phyloP scores from a whole-genome alignment of 2,113 vertebrate genomes.

The human region DNA sequence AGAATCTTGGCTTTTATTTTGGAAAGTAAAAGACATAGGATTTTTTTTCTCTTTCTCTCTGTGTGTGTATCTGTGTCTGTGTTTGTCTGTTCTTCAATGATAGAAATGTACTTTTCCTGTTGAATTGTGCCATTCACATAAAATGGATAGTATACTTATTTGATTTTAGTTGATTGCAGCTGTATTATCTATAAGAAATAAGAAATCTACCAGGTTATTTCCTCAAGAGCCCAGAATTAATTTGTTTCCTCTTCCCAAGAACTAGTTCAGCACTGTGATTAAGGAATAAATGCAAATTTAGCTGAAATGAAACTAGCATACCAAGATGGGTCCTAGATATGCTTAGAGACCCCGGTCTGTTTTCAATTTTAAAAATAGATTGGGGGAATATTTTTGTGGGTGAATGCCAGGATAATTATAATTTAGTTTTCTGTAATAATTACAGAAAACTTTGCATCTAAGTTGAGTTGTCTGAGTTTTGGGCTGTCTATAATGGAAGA shows the following conservation, averaged over 20 bases:
- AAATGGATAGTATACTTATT: slow-evolving; percentile 42
- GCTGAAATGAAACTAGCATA: slow-evolving; percentile 52
- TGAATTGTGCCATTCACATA: slow-evolving; percentile 11
- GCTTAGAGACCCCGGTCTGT: slow-evolving; percentile 53
- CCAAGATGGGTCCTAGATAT: slow-evolving; percentile 63
- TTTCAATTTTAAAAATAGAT: slow-evolving; percentile 68
- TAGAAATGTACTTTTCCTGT: neutral
- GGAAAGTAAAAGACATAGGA: neutral
- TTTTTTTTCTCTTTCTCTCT: neutral
- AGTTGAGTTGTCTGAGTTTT: slow-evolving; percentile 62
- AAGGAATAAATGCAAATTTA: slow-evolving; percentile 65
- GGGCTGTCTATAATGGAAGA: slow-evolving; percentile 48
- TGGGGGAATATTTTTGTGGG: slow-evolving; percentile 63
- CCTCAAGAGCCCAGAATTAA: slow-evolving; percentile 38
- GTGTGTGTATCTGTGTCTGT: neutral
- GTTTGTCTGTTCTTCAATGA: neutral
- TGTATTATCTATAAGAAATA: slow-evolving; percentile 56
- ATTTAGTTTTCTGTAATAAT: slow-evolving; percentile 67
- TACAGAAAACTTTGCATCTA: slow-evolving; percentile 56
- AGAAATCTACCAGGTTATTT: slow-evolving; percentile 36
- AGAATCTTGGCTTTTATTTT: slow-evolving; percentile 7
- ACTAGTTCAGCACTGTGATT: slow-evolving; percentile 25
- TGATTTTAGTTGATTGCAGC: slow-evolving; percentile 21
- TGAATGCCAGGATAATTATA: slow-evolving; percentile 69
- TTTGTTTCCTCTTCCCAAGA: slow-evolving; percentile 55